phyloP scores from a whole-genome alignment of 2,888 invertebrate species.

The Tigriopus californicus region DNA sequence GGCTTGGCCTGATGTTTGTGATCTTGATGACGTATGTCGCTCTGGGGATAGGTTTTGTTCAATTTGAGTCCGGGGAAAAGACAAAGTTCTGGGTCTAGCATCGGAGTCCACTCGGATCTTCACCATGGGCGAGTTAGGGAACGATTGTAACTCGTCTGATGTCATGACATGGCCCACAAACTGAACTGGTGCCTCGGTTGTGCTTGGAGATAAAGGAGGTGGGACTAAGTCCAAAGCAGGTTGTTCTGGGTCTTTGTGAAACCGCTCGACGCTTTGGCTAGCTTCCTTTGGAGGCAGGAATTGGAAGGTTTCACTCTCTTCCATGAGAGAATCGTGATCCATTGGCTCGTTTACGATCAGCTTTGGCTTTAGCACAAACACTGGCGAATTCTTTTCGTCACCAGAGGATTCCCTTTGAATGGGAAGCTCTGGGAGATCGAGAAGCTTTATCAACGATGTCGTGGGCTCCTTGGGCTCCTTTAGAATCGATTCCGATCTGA shows the following conservation, averaged over 20 bases:
- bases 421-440: background rate
- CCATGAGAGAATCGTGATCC: background rate
- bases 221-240: background rate
- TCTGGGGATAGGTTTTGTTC: background rate
- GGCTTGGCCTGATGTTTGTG: background rate
- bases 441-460: background rate
- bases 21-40: background rate
- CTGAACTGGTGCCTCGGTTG: background rate
- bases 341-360: background rate
- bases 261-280: background rate
- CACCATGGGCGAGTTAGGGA: slow-evolving; percentile 12
- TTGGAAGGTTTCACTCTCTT: background rate
- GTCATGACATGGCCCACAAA: slow-evolving; percentile 10
- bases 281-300: background rate
- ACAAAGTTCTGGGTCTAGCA: background rate
- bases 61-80: background rate
- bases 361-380: background rate
- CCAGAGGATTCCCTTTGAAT: background rate
- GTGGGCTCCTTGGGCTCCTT: background rate
- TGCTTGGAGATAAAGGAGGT: background rate
- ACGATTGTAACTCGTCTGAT: background rate
- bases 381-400: background rate
- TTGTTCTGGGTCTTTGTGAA: slow-evolving; percentile 7
- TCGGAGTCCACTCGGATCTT: background rate
- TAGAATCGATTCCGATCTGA: too few species aligned